Conservation (phyloP, 2,797 vertebrate genomes). For the Zalophus californianus region DNA sequence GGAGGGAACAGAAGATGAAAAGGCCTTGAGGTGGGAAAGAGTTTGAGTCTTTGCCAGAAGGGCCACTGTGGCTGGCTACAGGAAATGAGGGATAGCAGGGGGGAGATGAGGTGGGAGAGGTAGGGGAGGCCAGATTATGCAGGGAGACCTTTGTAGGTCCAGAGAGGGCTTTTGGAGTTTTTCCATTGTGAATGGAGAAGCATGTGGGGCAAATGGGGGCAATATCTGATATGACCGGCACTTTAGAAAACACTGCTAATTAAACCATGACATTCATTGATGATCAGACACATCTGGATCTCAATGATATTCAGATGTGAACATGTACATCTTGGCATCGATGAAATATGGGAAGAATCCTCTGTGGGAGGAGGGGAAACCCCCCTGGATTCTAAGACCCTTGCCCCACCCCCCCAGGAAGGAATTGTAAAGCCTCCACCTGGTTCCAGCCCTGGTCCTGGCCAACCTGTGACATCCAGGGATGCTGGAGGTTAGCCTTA, state of each 20-base stretch:
- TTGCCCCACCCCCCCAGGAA: neutral
- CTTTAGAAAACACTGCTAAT: neutral
- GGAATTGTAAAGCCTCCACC: fast-evolving
- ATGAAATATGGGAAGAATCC: neutral
- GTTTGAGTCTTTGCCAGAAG: neutral
- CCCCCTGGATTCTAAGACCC: neutral
- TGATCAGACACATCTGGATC: neutral
- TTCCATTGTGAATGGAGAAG: neutral
- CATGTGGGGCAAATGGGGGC: neutral
- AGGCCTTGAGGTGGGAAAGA: neutral
- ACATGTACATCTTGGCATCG: neutral
- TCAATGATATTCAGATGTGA: neutral
- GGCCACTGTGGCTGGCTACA: neutral
- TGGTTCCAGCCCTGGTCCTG: neutral
- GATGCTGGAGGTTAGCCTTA: neutral
- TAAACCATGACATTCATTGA: neutral
- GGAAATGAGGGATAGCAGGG: neutral
- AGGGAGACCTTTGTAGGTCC: fast-evolving
- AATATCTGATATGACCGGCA: neutral
- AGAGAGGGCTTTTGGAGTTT: neutral
- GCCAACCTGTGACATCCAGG: neutral
- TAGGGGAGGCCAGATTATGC: neutral
- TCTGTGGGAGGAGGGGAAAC: too few species aligned
- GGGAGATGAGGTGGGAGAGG: neutral
- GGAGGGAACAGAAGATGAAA: neutral